A percentile compares a stretch with the other conserved stretches of the same genome.
Conservation (phyloP, 1,140 invertebrate species). For the Xylocopa sonorina region DNA sequence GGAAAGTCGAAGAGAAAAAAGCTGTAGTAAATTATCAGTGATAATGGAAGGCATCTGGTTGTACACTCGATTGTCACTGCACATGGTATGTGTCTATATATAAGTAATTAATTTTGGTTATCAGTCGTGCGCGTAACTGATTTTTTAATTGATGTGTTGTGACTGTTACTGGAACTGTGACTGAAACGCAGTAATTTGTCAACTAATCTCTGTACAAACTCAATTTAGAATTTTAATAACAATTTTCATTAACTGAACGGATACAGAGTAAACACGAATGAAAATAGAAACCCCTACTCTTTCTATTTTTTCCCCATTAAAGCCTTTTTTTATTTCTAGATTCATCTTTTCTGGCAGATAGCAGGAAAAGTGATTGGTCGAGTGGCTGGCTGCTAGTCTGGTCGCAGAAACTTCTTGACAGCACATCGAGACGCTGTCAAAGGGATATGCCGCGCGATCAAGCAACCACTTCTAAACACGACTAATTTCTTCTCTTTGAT, state of each 20-base stretch:
- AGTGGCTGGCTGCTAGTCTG: slow-evolving; percentile 58
- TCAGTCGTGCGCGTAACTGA: not conserved
- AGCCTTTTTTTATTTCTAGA: not conserved
- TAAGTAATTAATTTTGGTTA: slow-evolving; percentile 10
- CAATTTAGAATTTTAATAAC: too few relatives aligned
- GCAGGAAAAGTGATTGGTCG: slow-evolving; percentile 60
- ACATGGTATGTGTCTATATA: not conserved
- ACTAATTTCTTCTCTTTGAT: slow-evolving; percentile 65
- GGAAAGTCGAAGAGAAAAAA: slow-evolving; percentile 1
- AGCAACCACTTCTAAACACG: slow-evolving; percentile 53
- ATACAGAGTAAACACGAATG: too few relatives aligned
- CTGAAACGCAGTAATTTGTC: not conserved
- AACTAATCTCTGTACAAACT: too few relatives aligned
- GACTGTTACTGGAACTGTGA: too few relatives aligned
- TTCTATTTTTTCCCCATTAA: slow-evolving; percentile 15
- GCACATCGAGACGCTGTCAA: slow-evolving; percentile 50
- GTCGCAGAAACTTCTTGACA: slow-evolving; percentile 55
- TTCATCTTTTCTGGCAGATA: slow-evolving; percentile 42
- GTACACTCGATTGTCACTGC: slow-evolving; percentile 7
- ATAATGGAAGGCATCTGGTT: slow-evolving; percentile 43
- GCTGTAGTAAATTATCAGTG: slow-evolving; percentile 17
- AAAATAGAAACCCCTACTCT: not conserved
- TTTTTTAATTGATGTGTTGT: not conserved
- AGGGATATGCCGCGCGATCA: slow-evolving; percentile 60
- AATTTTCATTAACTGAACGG: too few relatives aligned